phyloP scores from a whole-genome alignment of 2,888 invertebrate species.

The Erebia palarica region DNA sequence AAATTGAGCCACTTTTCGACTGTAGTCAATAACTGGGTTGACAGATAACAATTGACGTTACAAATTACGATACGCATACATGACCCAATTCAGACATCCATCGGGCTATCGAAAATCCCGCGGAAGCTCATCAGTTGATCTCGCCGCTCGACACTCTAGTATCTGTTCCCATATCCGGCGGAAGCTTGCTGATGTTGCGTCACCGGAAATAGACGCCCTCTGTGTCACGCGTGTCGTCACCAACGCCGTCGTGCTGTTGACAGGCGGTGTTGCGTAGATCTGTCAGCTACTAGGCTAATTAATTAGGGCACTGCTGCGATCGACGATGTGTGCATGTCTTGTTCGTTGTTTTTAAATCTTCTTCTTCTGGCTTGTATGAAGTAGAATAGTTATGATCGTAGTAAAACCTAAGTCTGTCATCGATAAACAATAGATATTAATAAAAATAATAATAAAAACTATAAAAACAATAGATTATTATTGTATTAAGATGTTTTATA shows the following conservation, averaged over 20 bases:
- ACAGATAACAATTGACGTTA: background rate
- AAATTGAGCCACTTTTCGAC: too few relatives aligned
- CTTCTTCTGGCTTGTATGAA: too few relatives aligned
- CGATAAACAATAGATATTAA: too few relatives aligned
- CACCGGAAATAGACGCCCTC: conserved; percentile 78
- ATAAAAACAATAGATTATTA: too few relatives aligned
- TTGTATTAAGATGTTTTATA: too few relatives aligned
- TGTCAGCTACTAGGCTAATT: conserved; percentile 7
- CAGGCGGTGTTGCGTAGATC: background rate
- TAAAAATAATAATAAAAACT: too few relatives aligned
- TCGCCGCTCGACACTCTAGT: conserved; percentile 64
- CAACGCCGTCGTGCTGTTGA: conserved; percentile 37
- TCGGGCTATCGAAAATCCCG: conserved; percentile 58
- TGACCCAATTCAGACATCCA: conserved; percentile 17
- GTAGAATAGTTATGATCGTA: too few relatives aligned
- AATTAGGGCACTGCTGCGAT: background rate
- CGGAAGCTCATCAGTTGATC: conserved; percentile 67
- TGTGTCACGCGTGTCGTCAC: conserved; percentile 66
- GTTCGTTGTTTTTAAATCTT: too few relatives aligned
- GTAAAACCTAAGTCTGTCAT: too few relatives aligned
- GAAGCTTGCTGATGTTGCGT: conserved; percentile 77
- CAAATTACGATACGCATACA: background rate
- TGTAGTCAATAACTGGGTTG: background rate
- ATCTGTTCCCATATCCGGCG: conserved; percentile 74
- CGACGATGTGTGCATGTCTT: too few relatives aligned